Percentiles rank a stretch among this genome's conserved stretches.
Conservation (phyloP, 2,888 invertebrate genomes). For the Calliopum simillimum region DNA sequence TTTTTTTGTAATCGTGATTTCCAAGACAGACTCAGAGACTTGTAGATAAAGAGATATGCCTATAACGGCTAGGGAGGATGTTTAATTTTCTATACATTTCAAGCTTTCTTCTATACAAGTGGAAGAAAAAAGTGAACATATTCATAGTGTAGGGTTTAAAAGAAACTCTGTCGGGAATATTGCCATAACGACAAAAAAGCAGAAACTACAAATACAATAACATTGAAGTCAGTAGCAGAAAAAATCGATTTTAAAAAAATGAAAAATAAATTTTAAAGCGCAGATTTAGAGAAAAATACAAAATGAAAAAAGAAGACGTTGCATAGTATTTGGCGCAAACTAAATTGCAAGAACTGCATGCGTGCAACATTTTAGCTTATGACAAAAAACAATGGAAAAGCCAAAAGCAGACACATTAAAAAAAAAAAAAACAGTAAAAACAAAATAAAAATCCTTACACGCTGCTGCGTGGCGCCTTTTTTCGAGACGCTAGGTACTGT, state of each 20-base stretch:
- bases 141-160: slow-evolving; percentile 1
- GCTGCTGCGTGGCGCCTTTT: background rate
- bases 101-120: too few relatives aligned
- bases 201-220: background rate
- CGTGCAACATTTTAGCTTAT: too few relatives aligned
- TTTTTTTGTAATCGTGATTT: too few relatives aligned
- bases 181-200: slow-evolving; percentile 3
- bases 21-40: too few relatives aligned
- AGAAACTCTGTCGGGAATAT: background rate
- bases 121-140: background rate
- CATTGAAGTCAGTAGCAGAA: background rate
- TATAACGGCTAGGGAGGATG: too few relatives aligned
- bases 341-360: background rate
- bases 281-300: background rate
- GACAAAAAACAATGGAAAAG: background rate
- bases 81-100: too few relatives aligned
- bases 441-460: background rate
- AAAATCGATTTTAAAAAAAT: slow-evolving; percentile 25
- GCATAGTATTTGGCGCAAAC: background rate
- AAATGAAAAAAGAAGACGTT: background rate
- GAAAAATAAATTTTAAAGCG: background rate
- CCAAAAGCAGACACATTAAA: background rate
- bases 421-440: slow-evolving; percentile 8
- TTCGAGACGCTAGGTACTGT: background rate
- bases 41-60: too few relatives aligned